A percentile compares a stretch with the other conserved stretches of the same genome.
Evolutionary conservation across 2,888 invertebrate genomes (phyloP).

Genomic region (Choreutis nemorana): DNA sequence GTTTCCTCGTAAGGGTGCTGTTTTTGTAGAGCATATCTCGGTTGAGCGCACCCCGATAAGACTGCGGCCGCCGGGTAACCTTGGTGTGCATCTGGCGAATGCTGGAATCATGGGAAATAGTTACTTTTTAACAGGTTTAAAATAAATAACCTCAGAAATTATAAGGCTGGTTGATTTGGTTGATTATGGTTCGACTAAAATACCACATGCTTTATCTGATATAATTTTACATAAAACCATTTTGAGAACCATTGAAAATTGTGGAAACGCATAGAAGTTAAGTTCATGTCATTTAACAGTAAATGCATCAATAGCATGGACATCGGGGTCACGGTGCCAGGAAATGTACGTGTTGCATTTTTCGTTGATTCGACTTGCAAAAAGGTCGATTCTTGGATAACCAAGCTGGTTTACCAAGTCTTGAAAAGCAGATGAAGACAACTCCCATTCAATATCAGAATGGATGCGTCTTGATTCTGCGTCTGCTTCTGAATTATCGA

Average conservation of each 20-base stretch:
- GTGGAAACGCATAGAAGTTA: conserved; percentile 6
- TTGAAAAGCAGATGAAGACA: conserved; percentile 4
- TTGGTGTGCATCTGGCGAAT: conserved; percentile 4
- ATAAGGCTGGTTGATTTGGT: conserved; percentile 1
- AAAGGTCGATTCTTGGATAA: conserved; percentile 8
- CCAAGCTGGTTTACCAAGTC: conserved; percentile 1
- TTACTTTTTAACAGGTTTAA: not conserved
- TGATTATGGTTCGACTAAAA: conserved; percentile 4
- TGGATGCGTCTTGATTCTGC: conserved; percentile 9
- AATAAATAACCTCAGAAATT: conserved; percentile 1
- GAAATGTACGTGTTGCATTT: conserved; percentile 8
- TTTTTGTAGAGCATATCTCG: conserved; percentile 2
- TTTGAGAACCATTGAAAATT: conserved; percentile 3
- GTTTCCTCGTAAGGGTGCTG: conserved; percentile 1
- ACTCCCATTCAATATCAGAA: conserved; percentile 7
- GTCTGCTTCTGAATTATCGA: conserved; percentile 13
- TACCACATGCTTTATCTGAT: not conserved
- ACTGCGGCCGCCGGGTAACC: conserved; percentile 11
- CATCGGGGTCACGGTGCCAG: conserved; percentile 7
- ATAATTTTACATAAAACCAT: conserved; percentile 3
- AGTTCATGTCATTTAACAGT: conserved; percentile 2
- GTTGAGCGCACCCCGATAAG: conserved; percentile 8
- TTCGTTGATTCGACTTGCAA: conserved; percentile 7
- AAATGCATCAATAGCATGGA: conserved; percentile 2
- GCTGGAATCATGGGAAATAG: conserved; percentile 1